Percentiles rank a stretch among this genome's conserved stretches.
These are phyloP conservation scores for Parascotia fuliginaria DNA, from an alignment of 2,888 invertebrate species.

Conservation along the genomic window DNA sequence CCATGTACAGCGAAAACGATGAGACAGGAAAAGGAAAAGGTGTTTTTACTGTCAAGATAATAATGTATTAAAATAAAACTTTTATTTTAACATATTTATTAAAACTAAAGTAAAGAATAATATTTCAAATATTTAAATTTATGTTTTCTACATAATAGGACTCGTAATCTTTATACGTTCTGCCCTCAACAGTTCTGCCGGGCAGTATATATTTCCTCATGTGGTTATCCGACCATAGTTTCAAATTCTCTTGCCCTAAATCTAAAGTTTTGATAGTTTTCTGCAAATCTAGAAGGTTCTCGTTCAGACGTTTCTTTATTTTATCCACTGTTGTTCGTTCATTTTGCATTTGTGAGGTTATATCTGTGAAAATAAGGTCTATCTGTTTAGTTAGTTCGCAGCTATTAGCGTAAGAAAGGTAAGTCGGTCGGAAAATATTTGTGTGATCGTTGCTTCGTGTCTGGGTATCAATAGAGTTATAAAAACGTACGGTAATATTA, in stretches of 20 bases:
- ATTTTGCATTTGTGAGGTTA: conserved; percentile 51
- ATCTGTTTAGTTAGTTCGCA: too few species aligned
- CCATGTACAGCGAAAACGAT: too few species aligned
- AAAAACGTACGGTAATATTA: too few species aligned
- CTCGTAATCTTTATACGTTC: conserved; percentile 64
- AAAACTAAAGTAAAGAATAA: conserved; percentile 14
- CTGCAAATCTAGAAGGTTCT: conserved; percentile 59
- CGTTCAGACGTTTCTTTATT: conserved; percentile 68
- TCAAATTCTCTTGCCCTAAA: conserved; percentile 58
- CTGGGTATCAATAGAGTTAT: too few species aligned
- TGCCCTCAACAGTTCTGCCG: conserved; percentile 60
- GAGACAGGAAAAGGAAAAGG: too few species aligned
- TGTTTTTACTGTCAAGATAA: not conserved
- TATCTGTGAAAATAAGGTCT: conserved; percentile 65
- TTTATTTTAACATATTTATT: conserved; percentile 4
- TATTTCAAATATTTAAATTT: conserved; percentile 20
- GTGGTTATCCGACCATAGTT: conserved; percentile 61
- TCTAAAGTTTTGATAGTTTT: conserved; percentile 61
- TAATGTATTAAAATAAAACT: not conserved
- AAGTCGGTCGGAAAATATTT: too few species aligned
- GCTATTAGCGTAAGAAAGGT: too few species aligned
- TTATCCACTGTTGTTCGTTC: conserved; percentile 60
- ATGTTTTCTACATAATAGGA: conserved; percentile 53
- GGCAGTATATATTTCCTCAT: conserved; percentile 60
- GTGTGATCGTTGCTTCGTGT: too few species aligned